Evolutionary conservation across 2,797 vertebrate genomes (phyloP).

Genomic region (Sebastes trivittatus): DNA sequence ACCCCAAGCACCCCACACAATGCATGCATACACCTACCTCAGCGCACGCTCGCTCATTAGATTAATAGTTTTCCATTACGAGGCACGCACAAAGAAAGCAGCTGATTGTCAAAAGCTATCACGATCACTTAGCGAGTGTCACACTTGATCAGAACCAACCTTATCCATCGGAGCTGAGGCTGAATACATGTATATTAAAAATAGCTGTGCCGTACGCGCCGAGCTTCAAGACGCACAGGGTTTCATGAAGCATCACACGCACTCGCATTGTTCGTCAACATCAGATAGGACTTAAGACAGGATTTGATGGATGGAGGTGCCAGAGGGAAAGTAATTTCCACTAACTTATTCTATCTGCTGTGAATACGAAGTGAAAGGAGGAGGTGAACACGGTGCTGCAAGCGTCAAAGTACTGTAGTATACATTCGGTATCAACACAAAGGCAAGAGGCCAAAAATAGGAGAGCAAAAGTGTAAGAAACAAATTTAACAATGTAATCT

Average conservation of each 20-base stretch:
- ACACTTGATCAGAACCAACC: constrained; percentile 31
- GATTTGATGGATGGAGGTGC: constrained; percentile 67
- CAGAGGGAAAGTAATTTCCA: constrained; percentile 53
- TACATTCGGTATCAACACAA: not conserved
- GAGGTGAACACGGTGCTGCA: not conserved
- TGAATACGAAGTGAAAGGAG: constrained; percentile 34
- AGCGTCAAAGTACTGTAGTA: not conserved
- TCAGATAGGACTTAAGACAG: constrained; percentile 49
- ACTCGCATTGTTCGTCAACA: constrained; percentile 48
- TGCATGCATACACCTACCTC: not conserved
- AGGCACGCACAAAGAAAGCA: not conserved
- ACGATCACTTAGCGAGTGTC: constrained; percentile 33
- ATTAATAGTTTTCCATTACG: constrained; percentile 31
- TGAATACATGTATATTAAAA: constrained; percentile 42
- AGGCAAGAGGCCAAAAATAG: not conserved
- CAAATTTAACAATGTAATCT: not conserved
- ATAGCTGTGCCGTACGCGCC: constrained; percentile 6
- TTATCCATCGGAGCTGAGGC: not conserved
- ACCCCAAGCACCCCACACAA: not conserved
- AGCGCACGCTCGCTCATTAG: not conserved
- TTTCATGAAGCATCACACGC: constrained; percentile 43
- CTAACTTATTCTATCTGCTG: constrained; percentile 42
- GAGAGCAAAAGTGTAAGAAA: not conserved
- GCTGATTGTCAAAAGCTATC: constrained; percentile 27
- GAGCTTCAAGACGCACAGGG: constrained; percentile 10